Evolutionary conservation across 2,113 vertebrate species (phyloP), one percentile per base, ranked within the genome.

Genomic region (Ptilorrhoa leucosticta): DNA sequence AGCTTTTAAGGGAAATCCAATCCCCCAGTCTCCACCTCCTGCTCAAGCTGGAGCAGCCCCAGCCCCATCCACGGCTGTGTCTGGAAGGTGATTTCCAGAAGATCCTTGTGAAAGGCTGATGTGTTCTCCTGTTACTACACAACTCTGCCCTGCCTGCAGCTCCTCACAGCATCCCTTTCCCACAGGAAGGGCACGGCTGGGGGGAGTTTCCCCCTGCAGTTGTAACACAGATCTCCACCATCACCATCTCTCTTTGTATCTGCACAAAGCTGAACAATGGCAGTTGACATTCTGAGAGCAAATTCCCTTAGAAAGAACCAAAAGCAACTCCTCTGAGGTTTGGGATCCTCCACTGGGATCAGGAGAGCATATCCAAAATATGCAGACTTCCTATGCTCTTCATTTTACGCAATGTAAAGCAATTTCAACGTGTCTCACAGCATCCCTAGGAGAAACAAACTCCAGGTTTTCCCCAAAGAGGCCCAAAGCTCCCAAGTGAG

Each of bases 381-480:
- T 73, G 10, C 53, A 64, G 24, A 35, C 33, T 33, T 42, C 11
- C 66, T 30, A 4, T 10, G 21, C 71, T 71, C n/a, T 27, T 87
- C 30, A 13, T 50, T 84, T 77, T 24, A 72, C 68, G 3, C 39
- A 82, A 27, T 0, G 1, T 17, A 66, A 47, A 80, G 44, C 4
- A 2, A 72, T 40, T 75, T 54, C 33, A 69, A 13, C 0, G 0
- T 19, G 37, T 73, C n/a, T 81, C 0, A 0, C 15, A 48, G 27
- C 45, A 77, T 31, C 8, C 18, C 51, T 11, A 53, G 22, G 40
- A 77, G 68, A 64, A 87, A 63, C 31, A 68, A 89, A 65, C 21
- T 56, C 24, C 4, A 30, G 20, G 9, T 37, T 61, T 70, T 72
- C 71, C 47, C 68, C 58, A 42, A 22, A 90, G 80, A 76, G 37